Percentiles rank a stretch among this genome's conserved stretches.
Conservation (phyloP, 2,113 vertebrate genomes). For the Nanorana parkeri region DNA sequence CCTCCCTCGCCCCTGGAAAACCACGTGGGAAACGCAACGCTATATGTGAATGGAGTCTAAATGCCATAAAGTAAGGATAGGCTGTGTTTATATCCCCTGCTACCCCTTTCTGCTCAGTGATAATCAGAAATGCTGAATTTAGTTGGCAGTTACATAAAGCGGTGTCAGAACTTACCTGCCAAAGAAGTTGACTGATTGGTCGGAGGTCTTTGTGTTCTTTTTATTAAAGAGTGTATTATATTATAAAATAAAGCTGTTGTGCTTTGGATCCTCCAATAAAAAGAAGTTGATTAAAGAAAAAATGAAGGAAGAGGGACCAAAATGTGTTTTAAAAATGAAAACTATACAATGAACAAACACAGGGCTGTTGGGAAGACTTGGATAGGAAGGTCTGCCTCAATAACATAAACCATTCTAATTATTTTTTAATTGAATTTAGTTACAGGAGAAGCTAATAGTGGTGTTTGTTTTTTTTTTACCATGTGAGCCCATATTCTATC, state of each 20-base stretch:
- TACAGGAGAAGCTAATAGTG: not conserved
- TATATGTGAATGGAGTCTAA: too few relatives aligned
- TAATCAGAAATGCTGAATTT: constrained; percentile 41
- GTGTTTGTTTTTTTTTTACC: too few relatives aligned
- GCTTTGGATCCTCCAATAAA: constrained; percentile 47
- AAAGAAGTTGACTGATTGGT: constrained; percentile 54
- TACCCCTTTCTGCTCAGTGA: constrained; percentile 16
- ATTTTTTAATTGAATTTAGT: not conserved
- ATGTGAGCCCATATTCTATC: too few relatives aligned
- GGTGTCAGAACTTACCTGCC: constrained; percentile 33
- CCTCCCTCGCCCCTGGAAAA: too few relatives aligned
- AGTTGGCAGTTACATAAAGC: constrained; percentile 31
- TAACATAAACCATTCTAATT: not conserved
- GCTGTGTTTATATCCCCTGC: constrained; percentile 14
- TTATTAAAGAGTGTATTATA: constrained; percentile 54
- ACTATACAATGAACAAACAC: constrained; percentile 34
- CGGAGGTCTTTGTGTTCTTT: constrained; percentile 52
- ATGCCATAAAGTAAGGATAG: constrained; percentile 3
- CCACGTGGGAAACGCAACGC: too few relatives aligned
- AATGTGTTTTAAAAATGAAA: constrained; percentile 54
- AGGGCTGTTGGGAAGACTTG: constrained; percentile 19
- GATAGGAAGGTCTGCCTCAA: not conserved
- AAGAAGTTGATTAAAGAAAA: constrained; percentile 57
- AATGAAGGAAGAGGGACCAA: constrained; percentile 29
- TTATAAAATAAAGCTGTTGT: constrained; percentile 52